Percentiles rank a stretch among this genome's conserved stretches.
These are phyloP conservation scores for Aphodius sticticus DNA, from an alignment of 2,888 invertebrate genomes.

Conservation along the genomic window DNA sequence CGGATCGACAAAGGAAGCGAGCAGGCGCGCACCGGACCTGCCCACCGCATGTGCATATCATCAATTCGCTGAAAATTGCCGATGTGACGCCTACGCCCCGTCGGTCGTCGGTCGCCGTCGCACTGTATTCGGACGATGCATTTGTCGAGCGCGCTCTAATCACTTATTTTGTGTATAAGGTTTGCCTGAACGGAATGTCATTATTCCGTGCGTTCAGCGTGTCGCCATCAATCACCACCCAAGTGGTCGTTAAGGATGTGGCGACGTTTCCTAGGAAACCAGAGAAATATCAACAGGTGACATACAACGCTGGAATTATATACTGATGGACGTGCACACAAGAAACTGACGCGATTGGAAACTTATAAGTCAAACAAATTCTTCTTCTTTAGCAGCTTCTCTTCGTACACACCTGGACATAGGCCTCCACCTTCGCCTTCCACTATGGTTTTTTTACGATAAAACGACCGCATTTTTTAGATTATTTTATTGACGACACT, in stretches of 20 bases:
- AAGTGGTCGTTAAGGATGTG: slow-evolving; percentile 4
- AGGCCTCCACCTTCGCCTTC: too few relatives aligned
- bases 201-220: not conserved
- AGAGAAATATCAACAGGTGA: not conserved
- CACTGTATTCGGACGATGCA: not conserved
- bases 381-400: too few relatives aligned
- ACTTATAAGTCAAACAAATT: too few relatives aligned
- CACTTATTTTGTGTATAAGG: not conserved
- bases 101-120: not conserved
- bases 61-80: not conserved
- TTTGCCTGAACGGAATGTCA: not conserved
- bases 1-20: not conserved
- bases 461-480: too few relatives aligned
- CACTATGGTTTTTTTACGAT: too few relatives aligned
- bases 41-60: not conserved
- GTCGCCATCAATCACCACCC: not conserved
- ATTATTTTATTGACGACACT: too few relatives aligned
- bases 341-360: too few relatives aligned
- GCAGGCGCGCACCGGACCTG: not conserved
- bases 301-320: too few relatives aligned
- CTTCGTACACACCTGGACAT: too few relatives aligned
- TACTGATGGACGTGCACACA: too few relatives aligned
- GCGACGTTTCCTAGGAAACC: not conserved
- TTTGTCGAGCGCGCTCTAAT: not conserved
- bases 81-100: not conserved